Conservation (phyloP, 1,140 invertebrate genomes). For the Drosophila chauvacae region DNA sequence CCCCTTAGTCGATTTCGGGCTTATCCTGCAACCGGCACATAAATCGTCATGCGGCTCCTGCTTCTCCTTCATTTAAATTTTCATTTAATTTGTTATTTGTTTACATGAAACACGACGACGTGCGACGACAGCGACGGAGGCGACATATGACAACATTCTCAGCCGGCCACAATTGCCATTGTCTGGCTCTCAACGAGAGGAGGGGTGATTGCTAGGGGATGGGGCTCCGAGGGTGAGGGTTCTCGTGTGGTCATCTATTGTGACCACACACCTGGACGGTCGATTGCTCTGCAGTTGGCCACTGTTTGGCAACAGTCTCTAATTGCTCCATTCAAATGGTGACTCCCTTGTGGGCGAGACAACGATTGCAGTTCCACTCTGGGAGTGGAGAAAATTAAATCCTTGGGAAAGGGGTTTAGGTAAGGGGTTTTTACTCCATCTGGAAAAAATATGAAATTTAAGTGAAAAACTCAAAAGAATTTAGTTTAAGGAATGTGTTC, state of each 20-base stretch:
- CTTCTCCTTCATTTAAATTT: conserved; percentile 78
- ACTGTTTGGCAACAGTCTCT: conserved; percentile 76
- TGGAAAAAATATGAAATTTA: background rate
- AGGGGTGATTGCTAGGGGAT: conserved; percentile 13
- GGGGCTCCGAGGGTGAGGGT: conserved; percentile 11
- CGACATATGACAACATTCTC: conserved; percentile 83
- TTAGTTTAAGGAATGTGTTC: background rate
- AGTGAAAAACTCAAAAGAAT: background rate
- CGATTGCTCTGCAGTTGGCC: conserved; percentile 40
- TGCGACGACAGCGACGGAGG: conserved; percentile 69
- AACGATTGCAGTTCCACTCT: background rate
- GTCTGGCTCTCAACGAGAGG: conserved; percentile 55
- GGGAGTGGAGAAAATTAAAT: conserved; percentile 3
- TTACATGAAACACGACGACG: conserved; percentile 78
- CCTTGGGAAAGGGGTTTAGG: background rate
- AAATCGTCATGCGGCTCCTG: conserved; percentile 65
- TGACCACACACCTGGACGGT: conserved; percentile 66
- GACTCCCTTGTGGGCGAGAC: conserved; percentile 4
- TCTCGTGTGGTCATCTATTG: conserved; percentile 43
- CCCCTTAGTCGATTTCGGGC: conserved; percentile 52
- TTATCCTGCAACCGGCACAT: conserved; percentile 72
- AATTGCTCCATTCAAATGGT: conserved; percentile 59
- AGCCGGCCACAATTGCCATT: conserved; percentile 80
- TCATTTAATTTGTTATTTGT: conserved; percentile 84
- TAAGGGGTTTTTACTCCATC: background rate